Percentiles rank a stretch among this genome's conserved stretches.
These are phyloP conservation scores for Alosa alosa DNA, from an alignment of 2,113 vertebrate species.

Conservation along the genomic window DNA sequence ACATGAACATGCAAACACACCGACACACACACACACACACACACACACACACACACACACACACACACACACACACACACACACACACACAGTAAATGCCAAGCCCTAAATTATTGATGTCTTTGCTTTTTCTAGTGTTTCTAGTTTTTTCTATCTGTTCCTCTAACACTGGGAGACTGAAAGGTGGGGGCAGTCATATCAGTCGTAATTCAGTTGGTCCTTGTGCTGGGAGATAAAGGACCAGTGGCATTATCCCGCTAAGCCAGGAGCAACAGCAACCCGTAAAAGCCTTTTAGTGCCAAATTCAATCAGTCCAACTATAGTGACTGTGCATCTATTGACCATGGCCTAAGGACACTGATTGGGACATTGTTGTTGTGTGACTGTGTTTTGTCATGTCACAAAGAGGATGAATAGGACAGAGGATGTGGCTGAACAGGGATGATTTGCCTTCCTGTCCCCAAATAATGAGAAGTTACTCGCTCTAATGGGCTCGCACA, in stretches of 20 bases:
- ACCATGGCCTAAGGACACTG: not conserved
- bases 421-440: not conserved
- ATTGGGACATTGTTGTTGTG: not conserved
- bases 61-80: constrained; percentile 3
- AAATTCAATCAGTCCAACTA: not conserved
- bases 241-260: not conserved
- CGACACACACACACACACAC: not conserved
- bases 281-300: not conserved
- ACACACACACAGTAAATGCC: constrained; percentile 55
- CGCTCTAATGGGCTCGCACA: not conserved
- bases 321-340: not conserved
- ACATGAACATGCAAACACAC: not conserved
- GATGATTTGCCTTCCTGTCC: not conserved
- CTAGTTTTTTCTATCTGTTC: constrained; percentile 20
- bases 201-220: not conserved
- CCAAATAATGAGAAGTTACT: no score
- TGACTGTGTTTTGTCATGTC: not conserved
- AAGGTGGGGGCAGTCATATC: not conserved
- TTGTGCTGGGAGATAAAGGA: not conserved
- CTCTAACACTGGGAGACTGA: not conserved
- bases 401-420: no score
- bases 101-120: constrained; percentile 64
- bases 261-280: not conserved
- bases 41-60: not conserved
- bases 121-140: not conserved